A percentile compares a stretch with the other conserved stretches of the same genome.
These are phyloP conservation scores for Austrofundulus limnaeus DNA, from an alignment of 2,113 vertebrate species.

Conservation along the genomic window DNA sequence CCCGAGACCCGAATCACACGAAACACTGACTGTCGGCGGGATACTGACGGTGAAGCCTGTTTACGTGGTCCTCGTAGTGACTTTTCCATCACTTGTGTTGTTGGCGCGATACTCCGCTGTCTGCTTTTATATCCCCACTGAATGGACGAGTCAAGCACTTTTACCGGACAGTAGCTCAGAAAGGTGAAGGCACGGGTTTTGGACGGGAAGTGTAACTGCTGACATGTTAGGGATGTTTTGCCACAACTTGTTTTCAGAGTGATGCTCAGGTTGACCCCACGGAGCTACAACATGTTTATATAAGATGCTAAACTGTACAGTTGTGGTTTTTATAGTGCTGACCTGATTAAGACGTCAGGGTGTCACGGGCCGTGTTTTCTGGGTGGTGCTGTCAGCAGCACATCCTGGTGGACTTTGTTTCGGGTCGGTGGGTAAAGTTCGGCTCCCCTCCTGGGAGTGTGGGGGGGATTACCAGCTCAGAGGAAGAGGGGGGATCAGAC, in stretches of 20 bases:
- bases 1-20: conserved; percentile 50
- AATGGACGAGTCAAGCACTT: conserved; percentile 8
- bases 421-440: conserved; percentile 49
- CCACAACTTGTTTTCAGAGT: conserved; percentile 24
- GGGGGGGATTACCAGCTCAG: background rate
- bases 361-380: no score
- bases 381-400: conserved; percentile 43
- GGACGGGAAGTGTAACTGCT: conserved; percentile 17
- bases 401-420: conserved; percentile 58
- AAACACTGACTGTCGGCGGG: conserved; percentile 32
- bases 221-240: conserved; percentile 16
- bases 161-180: background rate
- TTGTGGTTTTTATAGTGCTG: background rate
- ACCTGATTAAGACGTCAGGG: background rate
- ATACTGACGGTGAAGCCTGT: conserved; percentile 33
- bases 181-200: background rate
- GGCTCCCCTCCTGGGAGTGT: background rate
- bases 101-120: conserved; percentile 62
- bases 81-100: conserved; percentile 67
- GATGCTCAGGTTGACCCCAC: conserved; percentile 45
- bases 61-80: conserved; percentile 42
- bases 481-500: background rate
- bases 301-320: conserved; percentile 1
- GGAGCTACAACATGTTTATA: conserved; percentile 3
- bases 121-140: conserved; percentile 31